Evolutionary conservation across 2,888 invertebrate species (phyloP).

Genomic region (Dione vanillae): DNA sequence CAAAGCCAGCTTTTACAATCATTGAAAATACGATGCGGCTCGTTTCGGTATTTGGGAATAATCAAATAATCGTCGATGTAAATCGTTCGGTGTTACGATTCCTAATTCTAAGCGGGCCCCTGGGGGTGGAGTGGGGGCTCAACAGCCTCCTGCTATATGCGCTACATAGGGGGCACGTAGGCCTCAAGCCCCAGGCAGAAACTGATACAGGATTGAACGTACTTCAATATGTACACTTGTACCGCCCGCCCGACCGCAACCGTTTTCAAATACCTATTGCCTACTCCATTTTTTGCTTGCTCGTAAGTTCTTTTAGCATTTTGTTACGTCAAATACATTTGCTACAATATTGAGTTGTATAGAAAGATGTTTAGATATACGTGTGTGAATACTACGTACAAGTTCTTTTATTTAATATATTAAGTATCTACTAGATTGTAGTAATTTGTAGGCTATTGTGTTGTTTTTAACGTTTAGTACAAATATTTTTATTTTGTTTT

Average conservation of each 20-base stretch:
- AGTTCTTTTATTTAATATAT: not conserved
- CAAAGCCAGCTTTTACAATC: constrained; percentile 9
- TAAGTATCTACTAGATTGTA: not conserved
- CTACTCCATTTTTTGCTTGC: constrained; percentile 30
- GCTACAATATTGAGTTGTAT: not conserved
- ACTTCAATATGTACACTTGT: constrained; percentile 71
- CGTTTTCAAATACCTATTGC: constrained; percentile 43
- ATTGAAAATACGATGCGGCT: constrained; percentile 26
- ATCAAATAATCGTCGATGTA: constrained; percentile 39
- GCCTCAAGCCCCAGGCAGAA: constrained; percentile 82
- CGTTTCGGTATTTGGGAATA: constrained; percentile 36
- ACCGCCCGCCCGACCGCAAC: constrained; percentile 50
- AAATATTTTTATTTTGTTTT: no score
- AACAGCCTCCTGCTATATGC: constrained; percentile 29
- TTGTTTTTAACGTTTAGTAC: no score
- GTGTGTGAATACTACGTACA: not conserved
- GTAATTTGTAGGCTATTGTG: not conserved
- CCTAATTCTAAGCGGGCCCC: constrained; percentile 77
- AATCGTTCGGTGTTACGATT: constrained; percentile 64
- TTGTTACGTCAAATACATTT: not conserved
- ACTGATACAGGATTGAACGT: constrained; percentile 82
- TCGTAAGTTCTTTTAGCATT: not conserved
- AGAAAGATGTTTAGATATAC: not conserved
- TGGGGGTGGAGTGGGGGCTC: constrained; percentile 56
- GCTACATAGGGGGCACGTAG: constrained; percentile 68